Percentiles rank a stretch among this genome's conserved stretches.
phyloP scores from a whole-genome alignment of 2,888 invertebrate species.

The Hofmannophila pseudospretella region DNA sequence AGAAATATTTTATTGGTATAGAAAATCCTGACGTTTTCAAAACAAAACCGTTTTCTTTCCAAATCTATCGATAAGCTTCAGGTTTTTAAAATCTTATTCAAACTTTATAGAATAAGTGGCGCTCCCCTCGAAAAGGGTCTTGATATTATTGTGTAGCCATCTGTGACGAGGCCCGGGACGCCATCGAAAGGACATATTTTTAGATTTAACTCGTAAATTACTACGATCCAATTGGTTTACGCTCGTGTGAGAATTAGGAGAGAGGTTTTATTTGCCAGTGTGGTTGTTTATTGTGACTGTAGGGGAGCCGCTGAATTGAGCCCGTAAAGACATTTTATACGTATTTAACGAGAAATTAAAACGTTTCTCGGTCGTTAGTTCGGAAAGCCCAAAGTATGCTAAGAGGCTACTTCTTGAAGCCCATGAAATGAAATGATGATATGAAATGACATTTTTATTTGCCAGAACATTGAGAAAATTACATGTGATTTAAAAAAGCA shows the following conservation, averaged over 20 bases:
- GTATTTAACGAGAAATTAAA: slow-evolving; percentile 9
- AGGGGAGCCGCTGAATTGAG: slow-evolving; percentile 4
- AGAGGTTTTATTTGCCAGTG: slow-evolving; percentile 61
- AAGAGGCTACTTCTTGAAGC: too few relatives aligned
- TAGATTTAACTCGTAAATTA: slow-evolving; percentile 76
- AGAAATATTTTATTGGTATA: too few relatives aligned
- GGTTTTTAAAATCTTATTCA: slow-evolving; percentile 76
- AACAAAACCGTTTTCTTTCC: slow-evolving; percentile 43
- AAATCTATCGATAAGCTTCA: slow-evolving; percentile 50
- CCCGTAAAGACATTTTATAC: not conserved
- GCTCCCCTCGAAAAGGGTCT: slow-evolving; percentile 58
- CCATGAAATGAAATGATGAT: too few relatives aligned
- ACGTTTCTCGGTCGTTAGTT: not conserved
- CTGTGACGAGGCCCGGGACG: slow-evolving; percentile 65
- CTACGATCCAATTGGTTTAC: slow-evolving; percentile 72
- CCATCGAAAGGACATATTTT: slow-evolving; percentile 74
- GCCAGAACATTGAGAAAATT: too few relatives aligned
- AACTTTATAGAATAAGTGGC: slow-evolving; percentile 73
- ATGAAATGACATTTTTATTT: too few relatives aligned
- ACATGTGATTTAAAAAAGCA: too few relatives aligned
- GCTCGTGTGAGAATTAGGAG: slow-evolving; percentile 70
- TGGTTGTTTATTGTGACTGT: slow-evolving; percentile 46
- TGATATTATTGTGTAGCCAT: slow-evolving; percentile 74
- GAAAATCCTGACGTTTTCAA: slow-evolving; percentile 30
- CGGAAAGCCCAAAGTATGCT: too few relatives aligned